Evolutionary conservation across 2,888 invertebrate species (phyloP).

Genomic region (Helobdella robusta): DNA sequence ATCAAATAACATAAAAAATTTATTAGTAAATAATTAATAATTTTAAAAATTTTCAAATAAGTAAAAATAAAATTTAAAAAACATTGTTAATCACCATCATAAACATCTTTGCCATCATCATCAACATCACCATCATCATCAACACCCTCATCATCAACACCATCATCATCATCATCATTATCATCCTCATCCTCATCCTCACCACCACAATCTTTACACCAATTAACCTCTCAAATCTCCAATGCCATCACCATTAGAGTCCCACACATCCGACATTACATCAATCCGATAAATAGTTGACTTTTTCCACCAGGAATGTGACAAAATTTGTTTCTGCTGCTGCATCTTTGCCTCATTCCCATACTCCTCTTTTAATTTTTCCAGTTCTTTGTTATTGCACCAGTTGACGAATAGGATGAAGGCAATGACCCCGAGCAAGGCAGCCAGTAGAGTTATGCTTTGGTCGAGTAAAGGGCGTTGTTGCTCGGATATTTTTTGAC

Average conservation of each 20-base stretch:
- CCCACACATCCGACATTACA: constrained; percentile 44
- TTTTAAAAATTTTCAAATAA: background rate
- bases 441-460: constrained; percentile 11
- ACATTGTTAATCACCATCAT: background rate
- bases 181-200: too few species aligned
- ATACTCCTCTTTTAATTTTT: constrained; percentile 30
- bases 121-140: background rate
- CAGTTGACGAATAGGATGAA: constrained; percentile 31
- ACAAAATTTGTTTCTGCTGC: constrained; percentile 28
- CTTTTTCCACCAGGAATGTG: constrained; percentile 44
- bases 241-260: constrained; percentile 43
- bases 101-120: background rate
- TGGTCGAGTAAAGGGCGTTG: constrained; percentile 23
- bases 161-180: too few species aligned
- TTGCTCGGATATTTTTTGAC: background rate
- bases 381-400: constrained; percentile 33
- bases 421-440: constrained; percentile 24
- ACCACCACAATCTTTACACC: background rate
- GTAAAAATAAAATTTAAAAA: background rate
- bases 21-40: background rate
- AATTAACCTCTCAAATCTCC: constrained; percentile 44
- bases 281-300: constrained; percentile 42
- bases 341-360: constrained; percentile 24
- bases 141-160: too few species aligned
- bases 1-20: background rate